Evolutionary conservation across 2,888 invertebrate species (phyloP), one percentile per base, ranked within the genome.

Genomic region (Epistrophella euchroma): DNA sequence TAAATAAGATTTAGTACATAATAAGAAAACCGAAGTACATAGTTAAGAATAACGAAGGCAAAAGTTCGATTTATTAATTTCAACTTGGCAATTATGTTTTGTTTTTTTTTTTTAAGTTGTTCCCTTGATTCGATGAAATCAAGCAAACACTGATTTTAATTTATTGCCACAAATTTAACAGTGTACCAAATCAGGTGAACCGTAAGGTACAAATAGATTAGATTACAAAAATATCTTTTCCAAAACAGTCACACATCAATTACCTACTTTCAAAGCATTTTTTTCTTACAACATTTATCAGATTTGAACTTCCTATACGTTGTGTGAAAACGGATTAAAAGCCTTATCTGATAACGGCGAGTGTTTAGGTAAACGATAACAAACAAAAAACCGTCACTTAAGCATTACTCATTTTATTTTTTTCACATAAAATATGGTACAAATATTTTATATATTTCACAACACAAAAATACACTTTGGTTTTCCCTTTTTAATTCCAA

Each of bases 391-490:
- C 2, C 19, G 7, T 7, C 11, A 58, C 2, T 13, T 37, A 15
- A 15, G 1, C 19, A 37, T 58, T 37, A 58, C 1, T 58, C 58
- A 58, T 58, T 58, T 58, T 58, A 58, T 58, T 58, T 13, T 4
- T 56, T 32, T 50, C 22, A 47, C 47, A 47, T 19, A 7, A 19
- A 43, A 19, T 47, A 47, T 19, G 4, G 9, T 47, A 47, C 2
- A 22, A 13, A 10, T 43, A n/a, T 47, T 2, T 22, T 5, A 22
- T 22, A 50, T 1, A 50, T 64, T 64, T 64, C n/a, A 64, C 64
- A 64, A 19, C 43, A 43, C 62, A 43, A 64, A 47, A 64, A 64
- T 32, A 47, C 28, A 64, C 45, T 56, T 56, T 17, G 4, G 2
- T 17, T 56, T 56, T 25, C 4, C 22, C 1, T 15, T 25, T 32